Percentiles rank a stretch among this genome's conserved stretches.
Conservation (phyloP, 2,797 vertebrate genomes). For the Naso thynnoides region DNA sequence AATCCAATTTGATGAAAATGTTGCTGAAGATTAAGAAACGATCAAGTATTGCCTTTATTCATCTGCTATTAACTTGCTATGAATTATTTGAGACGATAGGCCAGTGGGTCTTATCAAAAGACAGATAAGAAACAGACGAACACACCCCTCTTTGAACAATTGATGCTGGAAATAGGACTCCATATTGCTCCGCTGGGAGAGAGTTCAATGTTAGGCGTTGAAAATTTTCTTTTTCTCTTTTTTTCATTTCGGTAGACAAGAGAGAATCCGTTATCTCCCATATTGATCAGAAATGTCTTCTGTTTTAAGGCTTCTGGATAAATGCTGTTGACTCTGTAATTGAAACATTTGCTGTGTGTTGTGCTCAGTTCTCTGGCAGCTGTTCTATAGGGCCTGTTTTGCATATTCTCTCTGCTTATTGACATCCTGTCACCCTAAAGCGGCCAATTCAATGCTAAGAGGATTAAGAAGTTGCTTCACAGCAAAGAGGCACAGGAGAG, state of each 20-base stretch:
- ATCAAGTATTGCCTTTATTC: no score
- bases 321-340: constrained; percentile 44
- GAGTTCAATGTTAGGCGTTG: neutral
- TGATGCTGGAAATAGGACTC: constrained; percentile 10
- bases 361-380: constrained; percentile 29
- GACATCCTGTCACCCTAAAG: constrained; percentile 28
- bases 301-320: constrained; percentile 31
- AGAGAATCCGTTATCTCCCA: constrained; percentile 27
- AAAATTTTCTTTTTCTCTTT: constrained; percentile 12
- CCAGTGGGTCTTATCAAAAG: neutral
- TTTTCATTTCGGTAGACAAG: neutral
- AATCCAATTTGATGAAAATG: no score
- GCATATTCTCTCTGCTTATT: constrained; percentile 46
- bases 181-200: neutral
- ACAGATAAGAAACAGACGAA: neutral
- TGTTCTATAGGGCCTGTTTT: constrained; percentile 24
- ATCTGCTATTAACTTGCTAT: neutral
- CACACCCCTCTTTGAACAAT: neutral
- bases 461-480: constrained; percentile 49
- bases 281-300: constrained; percentile 48
- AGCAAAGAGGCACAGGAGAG: constrained; percentile 25
- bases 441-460: constrained; percentile 50
- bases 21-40: no score
- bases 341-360: constrained; percentile 43
- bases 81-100: neutral